Conservation (phyloP, 1,140 invertebrate genomes). For the Ceratosolen solmsi region DNA sequence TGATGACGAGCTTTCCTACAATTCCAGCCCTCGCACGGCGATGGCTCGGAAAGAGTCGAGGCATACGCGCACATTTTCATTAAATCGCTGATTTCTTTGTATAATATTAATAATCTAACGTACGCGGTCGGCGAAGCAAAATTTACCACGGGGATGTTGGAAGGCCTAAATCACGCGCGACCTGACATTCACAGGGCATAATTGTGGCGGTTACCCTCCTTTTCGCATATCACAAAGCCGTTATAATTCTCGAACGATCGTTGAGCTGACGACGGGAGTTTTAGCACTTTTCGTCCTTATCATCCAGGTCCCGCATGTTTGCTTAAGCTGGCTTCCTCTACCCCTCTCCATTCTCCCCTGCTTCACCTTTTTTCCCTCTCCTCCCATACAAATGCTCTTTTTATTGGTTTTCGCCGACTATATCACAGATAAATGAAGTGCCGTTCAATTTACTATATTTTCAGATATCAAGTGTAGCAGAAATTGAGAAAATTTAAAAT, state of each 20-base stretch:
- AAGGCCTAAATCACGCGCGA: slow-evolving; percentile 54
- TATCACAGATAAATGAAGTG: neutral
- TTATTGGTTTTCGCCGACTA: neutral
- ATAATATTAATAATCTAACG: slow-evolving; percentile 51
- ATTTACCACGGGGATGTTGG: slow-evolving; percentile 28
- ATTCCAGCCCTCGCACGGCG: too few species aligned
- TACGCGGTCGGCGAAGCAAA: slow-evolving; percentile 12
- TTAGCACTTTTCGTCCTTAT: slow-evolving; percentile 1
- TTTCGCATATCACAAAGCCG: slow-evolving; percentile 43
- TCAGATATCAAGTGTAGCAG: neutral
- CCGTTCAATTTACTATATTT: neutral
- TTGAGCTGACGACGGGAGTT: slow-evolving; percentile 4
- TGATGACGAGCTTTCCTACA: slow-evolving; percentile 48
- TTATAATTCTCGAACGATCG: slow-evolving; percentile 34
- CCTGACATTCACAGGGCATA: slow-evolving; percentile 58
- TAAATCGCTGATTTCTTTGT: slow-evolving; percentile 49
- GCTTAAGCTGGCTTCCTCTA: neutral
- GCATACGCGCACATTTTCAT: slow-evolving; percentile 7
- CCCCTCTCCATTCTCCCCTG: neutral
- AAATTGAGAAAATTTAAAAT: too few species aligned
- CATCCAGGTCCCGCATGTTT: slow-evolving; percentile 1
- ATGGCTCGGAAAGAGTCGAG: too few species aligned
- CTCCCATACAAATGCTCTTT: neutral
- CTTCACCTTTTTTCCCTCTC: neutral
- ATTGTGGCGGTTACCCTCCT: slow-evolving; percentile 56